Evolutionary conservation across 2,113 vertebrate genomes (phyloP).

Genomic region (Uria aalge): DNA sequence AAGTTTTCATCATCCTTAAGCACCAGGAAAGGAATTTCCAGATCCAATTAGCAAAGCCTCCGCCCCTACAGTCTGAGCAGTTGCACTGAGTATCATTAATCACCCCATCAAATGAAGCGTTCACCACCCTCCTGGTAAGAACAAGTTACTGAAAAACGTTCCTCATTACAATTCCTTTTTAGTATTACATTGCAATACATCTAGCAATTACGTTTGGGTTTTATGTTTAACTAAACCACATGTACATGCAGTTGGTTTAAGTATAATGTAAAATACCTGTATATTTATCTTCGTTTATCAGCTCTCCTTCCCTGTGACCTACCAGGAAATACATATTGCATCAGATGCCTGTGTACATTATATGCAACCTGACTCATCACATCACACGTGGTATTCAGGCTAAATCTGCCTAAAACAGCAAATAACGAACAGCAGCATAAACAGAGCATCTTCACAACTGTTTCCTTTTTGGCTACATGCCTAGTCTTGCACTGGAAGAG

Average conservation of each 20-base stretch:
- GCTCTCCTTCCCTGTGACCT: not conserved
- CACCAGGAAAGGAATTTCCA: conserved; percentile 22
- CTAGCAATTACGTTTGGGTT: not conserved
- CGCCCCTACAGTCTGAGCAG: not conserved
- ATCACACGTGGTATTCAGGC: not conserved
- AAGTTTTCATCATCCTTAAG: not conserved
- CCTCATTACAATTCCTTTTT: not conserved
- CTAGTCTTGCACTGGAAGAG: not conserved
- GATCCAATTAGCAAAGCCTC: not conserved
- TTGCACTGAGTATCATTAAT: not conserved
- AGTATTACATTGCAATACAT: not conserved
- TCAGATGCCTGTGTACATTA: not conserved
- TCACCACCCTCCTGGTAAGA: not conserved
- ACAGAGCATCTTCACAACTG: not conserved
- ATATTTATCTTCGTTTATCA: not conserved
- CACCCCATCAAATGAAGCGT: not conserved
- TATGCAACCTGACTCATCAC: not conserved
- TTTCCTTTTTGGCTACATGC: not conserved
- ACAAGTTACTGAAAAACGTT: not conserved
- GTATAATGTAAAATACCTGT: not conserved
- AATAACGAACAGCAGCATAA: not conserved
- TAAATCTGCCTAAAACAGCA: conserved; percentile 14
- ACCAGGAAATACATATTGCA: not conserved
- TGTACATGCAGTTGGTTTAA: not conserved
- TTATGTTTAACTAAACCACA: conserved; percentile 3